Conservation (phyloP, 2,888 invertebrate genomes). For the Eupithecia inturbata region DNA sequence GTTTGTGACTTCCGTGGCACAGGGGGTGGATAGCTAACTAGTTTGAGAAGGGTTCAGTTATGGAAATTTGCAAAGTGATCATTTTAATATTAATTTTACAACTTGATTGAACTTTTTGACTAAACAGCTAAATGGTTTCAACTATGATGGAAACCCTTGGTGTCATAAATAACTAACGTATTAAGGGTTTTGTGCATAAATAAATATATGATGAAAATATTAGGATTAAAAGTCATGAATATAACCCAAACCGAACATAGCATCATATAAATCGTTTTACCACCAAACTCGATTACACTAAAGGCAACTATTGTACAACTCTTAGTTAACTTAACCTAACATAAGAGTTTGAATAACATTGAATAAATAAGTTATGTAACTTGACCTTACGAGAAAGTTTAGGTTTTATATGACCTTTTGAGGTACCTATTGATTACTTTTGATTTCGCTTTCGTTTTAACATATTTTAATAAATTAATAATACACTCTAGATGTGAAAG, state of each 20-base stretch:
- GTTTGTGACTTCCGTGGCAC: not conserved
- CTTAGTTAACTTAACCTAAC: constrained; percentile 2
- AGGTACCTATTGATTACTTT: constrained; percentile 23
- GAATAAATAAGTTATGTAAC: constrained; percentile 27
- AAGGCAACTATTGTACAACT: not conserved
- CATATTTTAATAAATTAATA: not conserved
- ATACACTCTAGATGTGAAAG: not conserved
- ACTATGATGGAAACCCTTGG: not conserved
- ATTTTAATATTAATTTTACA: not conserved
- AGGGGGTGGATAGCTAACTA: not conserved
- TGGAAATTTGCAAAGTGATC: not conserved
- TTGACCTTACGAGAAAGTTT: constrained; percentile 40
- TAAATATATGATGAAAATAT: too few relatives aligned
- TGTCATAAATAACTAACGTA: not conserved
- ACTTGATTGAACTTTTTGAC: not conserved
- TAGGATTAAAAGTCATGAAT: not conserved
- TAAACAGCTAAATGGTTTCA: not conserved
- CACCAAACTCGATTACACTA: not conserved
- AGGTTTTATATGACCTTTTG: constrained; percentile 16
- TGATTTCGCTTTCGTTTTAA: constrained; percentile 6
- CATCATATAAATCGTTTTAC: not conserved
- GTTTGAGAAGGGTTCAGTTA: not conserved
- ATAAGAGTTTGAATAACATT: constrained; percentile 2
- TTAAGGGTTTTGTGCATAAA: not conserved
- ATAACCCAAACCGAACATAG: not conserved